Evolutionary conservation across 2,888 invertebrate genomes (phyloP), one percentile per base, ranked within the genome.

Genomic region (Latrodectus elegans): DNA sequence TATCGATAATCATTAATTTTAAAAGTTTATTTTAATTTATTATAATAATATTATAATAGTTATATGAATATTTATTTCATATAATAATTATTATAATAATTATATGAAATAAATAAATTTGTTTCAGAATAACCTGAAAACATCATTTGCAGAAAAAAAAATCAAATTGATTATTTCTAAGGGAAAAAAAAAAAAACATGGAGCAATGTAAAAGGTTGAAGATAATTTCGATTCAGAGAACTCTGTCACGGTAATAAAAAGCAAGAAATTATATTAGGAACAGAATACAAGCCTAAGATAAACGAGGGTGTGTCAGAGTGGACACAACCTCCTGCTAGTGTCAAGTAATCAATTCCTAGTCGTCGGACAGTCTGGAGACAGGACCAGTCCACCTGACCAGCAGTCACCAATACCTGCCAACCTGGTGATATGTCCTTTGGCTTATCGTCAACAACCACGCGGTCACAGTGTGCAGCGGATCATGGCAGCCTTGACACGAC

Each of bases 361-460:
- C 82, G 82, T 74, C 82, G 75, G 82, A 74, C 82, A 75, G 82
- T 82, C 82, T 82, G 70, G 60, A 26, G 67, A 15, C 81, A 53
- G 81, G 60, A 67, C 81, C 72, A 15, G 55, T 81, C 52, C 60
- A 80, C 72, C 72, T 60, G 80, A 49, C 65, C 22, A 68, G 53
- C 17, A 53, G 22, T 77, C 53, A 77, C 68, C 77, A 51, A 14
- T 67, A 22, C 52, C 67, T 77, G 53, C 55, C 55, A 26, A 26
- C 60, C 15, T 14, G 55, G 65, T n/a, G 49, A 67, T 68, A 51
- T 51, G 52, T 60, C 67, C 67, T 67, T 49, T 51, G 15, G n/a
- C 76, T 51, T 76, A 76, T 76, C 76, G 64, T 49, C 76, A 1
- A 60, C 76, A 51, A 68, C 51, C 77, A 76, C 76, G 49, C 60